Evolutionary conservation across 64 coral and sea anemone genomes (phyloP).

Genomic region (Stichodactyla mertensii): DNA sequence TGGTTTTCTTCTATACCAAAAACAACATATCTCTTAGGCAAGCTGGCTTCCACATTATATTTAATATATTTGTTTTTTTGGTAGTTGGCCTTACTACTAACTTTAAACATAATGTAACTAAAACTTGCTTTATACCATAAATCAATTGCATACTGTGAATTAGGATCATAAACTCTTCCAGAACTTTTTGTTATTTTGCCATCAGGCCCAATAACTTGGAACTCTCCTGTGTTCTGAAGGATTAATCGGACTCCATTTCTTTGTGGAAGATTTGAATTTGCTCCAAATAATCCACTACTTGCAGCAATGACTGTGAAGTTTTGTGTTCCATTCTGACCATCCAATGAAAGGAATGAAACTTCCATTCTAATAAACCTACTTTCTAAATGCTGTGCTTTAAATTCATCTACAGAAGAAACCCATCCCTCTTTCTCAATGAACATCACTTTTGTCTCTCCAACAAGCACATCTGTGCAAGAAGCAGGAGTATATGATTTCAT

Average conservation of each 20-base stretch:
- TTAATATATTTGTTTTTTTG: background rate
- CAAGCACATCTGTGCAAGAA: slow-evolving; percentile 46
- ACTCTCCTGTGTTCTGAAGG: background rate
- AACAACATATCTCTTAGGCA: background rate
- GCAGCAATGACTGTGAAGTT: background rate
- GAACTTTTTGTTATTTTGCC: background rate
- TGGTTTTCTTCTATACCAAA: background rate
- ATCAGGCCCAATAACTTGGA: background rate
- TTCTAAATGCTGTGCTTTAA: background rate
- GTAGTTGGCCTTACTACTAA: background rate
- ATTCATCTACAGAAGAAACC: slow-evolving; percentile 30
- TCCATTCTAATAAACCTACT: background rate
- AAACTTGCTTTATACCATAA: background rate
- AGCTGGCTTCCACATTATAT: background rate
- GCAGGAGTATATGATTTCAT: slow-evolving; percentile 28
- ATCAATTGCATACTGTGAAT: background rate
- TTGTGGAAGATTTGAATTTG: background rate
- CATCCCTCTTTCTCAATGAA: slow-evolving; percentile 63
- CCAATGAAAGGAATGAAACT: slow-evolving; percentile 15
- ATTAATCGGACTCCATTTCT: background rate
- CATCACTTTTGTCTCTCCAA: slow-evolving; percentile 63
- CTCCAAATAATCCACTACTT: background rate
- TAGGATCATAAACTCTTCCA: background rate
- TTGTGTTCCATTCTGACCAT: background rate
- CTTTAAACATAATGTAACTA: background rate